Conservation (phyloP, 2,888 invertebrate species). For the Palloptera scutellata region DNA sequence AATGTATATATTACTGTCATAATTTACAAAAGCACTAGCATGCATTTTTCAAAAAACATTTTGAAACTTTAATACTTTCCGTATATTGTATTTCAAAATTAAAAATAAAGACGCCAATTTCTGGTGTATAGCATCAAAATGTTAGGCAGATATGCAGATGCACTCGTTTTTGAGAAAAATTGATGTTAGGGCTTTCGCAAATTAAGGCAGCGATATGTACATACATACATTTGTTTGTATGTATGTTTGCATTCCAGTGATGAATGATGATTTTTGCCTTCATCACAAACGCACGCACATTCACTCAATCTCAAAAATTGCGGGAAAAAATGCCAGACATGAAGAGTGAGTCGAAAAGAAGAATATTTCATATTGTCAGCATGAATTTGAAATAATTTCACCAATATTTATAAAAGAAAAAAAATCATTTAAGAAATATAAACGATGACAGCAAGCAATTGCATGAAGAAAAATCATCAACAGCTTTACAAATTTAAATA, state of each 20-base stretch:
- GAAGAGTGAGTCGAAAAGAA: neutral
- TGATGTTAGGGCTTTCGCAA: no score
- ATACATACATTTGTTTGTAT: slow-evolving; percentile 2
- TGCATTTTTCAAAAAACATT: no score
- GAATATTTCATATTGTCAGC: slow-evolving; percentile 35
- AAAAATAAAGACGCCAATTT: no score
- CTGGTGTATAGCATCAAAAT: no score
- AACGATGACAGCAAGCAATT: neutral
- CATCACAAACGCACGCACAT: neutral
- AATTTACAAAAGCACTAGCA: no score
- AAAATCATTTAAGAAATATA: slow-evolving; percentile 6
- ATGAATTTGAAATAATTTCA: slow-evolving; percentile 37
- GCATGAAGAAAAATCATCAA: slow-evolving; percentile 3
- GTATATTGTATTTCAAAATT: no score
- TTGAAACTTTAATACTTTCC: no score
- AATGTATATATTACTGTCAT: slow-evolving; percentile 3
- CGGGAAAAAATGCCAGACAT: no score
- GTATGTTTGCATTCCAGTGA: neutral
- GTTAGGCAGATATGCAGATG: no score
- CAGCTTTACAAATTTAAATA: slow-evolving; percentile 11
- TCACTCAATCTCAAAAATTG: neutral
- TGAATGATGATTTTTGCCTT: neutral
- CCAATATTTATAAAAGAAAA: slow-evolving; percentile 17
- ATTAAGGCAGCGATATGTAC: no score
- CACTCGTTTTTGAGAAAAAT: no score